phyloP scores from a whole-genome alignment of 2,113 vertebrate genomes.

The Callocephalon fimbriatum region DNA sequence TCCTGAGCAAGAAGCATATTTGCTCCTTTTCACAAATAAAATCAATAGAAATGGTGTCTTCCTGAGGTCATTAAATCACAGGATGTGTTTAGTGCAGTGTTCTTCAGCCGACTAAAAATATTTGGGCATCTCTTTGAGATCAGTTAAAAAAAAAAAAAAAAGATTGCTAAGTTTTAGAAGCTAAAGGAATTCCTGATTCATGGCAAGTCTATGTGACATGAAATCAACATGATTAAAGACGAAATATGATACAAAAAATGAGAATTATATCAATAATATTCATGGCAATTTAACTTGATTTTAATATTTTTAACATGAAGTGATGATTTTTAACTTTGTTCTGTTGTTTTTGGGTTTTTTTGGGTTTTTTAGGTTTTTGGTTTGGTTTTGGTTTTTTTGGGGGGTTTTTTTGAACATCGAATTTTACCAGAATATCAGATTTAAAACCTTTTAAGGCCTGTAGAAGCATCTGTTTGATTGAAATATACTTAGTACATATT shows the following conservation, averaged over 20 bases:
- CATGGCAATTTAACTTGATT: rapidly evolving
- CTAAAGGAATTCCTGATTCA: background rate
- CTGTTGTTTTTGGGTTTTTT: rapidly evolving
- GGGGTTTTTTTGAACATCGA: rapidly evolving
- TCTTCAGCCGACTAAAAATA: background rate
- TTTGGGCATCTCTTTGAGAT: background rate
- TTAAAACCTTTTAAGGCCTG: background rate
- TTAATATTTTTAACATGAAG: background rate
- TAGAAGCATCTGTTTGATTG: background rate
- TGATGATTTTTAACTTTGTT: background rate
- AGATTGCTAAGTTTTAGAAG: background rate
- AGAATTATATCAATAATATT: background rate
- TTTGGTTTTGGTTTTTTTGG: too few relatives aligned
- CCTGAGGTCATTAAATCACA: background rate
- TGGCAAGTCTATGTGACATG: rapidly evolving
- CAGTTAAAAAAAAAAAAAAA: background rate
- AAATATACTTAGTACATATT: background rate
- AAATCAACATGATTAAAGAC: background rate
- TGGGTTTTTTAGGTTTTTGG: background rate
- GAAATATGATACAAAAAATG: background rate
- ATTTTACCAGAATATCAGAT: rapidly evolving
- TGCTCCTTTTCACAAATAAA: background rate
- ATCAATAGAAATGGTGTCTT: background rate
- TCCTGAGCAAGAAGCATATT: background rate
- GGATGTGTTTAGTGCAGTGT: background rate